Base-by-base conservation (phyloP, 2,797 vertebrate genomes). In the Silurus lanzhouensis region DNA sequence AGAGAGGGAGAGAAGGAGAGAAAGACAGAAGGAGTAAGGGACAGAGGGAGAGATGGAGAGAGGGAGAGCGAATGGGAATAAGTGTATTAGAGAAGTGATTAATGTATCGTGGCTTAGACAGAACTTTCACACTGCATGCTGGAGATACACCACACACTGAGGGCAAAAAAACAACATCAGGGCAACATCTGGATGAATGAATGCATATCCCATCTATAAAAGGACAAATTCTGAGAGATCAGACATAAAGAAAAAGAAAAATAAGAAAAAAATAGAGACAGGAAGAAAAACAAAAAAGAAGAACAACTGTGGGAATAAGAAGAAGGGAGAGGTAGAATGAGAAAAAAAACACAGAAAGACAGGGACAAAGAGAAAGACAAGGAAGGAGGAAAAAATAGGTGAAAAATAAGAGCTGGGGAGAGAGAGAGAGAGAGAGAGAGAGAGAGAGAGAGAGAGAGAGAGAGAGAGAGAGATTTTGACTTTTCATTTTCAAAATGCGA, bases 231-330 rank as follows among this genome's bases (percentile, higher is more conserved):
- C 10, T 25, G 13, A 74, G 22, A 14, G 15, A 14, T 48, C 20
- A 74, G 44, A n/a, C 48, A 48, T 5, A 71, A 71, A 46, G 38
- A 48, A 48, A 19, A 31, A 70, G 2, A 44, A 20, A 63, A 31
- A 31, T 31, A 31, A 3, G 31, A 31, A 31, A 31, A 31, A 31
- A 31, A 31, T 3, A 31, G 72, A 84, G 61, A 74, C 17, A 20
- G 83, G 44, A 55, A 78, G 71, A 84, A 75, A 75, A 81, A 82
- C 44, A 88, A 55, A 86, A 67, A 80, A 84, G 52, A 58, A 81
- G 55, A 14, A 15, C 25, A 31, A 17, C 14, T 1, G 1, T 17
- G 15, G 22, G 14, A 19, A 31, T 27, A 12, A 5, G 25, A 6
- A 25, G 14, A 25, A 27, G 64, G 4, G 64, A 15, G n/a, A 15